Evolutionary conservation across 2,797 vertebrate species (phyloP).

Genomic region (Hypotaenidia okinawae): DNA sequence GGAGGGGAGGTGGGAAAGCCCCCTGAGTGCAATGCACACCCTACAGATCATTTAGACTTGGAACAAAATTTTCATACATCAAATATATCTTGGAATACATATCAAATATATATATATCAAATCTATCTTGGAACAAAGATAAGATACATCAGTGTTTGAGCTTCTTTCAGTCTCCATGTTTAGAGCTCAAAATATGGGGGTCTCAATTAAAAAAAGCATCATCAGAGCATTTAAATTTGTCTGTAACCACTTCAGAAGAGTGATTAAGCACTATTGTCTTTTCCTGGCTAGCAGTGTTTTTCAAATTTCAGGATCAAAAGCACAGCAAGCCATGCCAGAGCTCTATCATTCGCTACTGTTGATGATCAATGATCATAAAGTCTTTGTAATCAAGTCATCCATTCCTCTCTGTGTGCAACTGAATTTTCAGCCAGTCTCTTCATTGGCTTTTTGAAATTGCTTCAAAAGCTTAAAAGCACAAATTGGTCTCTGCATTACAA

Average conservation of each 20-base stretch:
- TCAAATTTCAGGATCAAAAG: background rate
- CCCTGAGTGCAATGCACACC: fast-evolving
- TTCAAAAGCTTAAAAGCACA: background rate
- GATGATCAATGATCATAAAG: background rate
- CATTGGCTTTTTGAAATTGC: background rate
- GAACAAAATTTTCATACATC: background rate
- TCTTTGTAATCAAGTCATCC: background rate
- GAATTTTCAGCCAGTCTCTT: background rate
- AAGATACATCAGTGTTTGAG: background rate
- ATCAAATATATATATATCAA: too few relatives aligned
- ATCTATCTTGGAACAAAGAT: too few relatives aligned
- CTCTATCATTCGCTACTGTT: background rate
- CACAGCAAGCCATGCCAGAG: background rate
- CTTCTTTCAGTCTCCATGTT: background rate
- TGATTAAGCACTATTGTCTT: background rate
- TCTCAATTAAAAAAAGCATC: background rate
- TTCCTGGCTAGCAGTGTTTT: background rate
- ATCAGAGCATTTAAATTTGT: background rate
- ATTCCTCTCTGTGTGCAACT: background rate
- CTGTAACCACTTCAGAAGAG: background rate
- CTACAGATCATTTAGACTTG: background rate
- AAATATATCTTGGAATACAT: too few relatives aligned
- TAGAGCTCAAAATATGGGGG: background rate
- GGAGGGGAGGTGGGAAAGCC: background rate
- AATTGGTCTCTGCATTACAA: background rate